phyloP scores from a whole-genome alignment of 2,888 invertebrate genomes.

The Microplitis manilae region DNA sequence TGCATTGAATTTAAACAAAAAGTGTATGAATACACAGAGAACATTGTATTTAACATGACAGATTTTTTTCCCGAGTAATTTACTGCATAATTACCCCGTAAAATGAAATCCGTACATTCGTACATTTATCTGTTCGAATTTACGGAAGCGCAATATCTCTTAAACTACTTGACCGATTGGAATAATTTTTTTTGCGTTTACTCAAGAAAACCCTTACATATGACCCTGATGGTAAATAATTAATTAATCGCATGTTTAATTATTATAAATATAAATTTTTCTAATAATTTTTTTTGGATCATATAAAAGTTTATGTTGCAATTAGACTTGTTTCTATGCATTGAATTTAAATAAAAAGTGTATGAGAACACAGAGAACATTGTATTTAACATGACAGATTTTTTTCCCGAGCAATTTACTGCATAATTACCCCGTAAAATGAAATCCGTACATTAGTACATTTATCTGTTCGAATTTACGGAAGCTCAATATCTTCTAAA shows the following conservation, averaged over 20 bases:
- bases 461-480: neutral
- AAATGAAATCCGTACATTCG: neutral
- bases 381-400: neutral
- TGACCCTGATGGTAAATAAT: neutral
- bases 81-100: neutral
- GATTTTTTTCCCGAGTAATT: neutral
- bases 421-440: neutral
- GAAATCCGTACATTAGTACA: neutral
- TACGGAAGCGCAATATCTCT: neutral
- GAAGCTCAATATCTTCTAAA: neutral
- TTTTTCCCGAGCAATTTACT: neutral
- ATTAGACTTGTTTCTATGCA: no score
- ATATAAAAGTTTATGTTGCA: no score
- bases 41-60: neutral
- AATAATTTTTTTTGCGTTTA: neutral
- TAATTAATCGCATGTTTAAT: neutral
- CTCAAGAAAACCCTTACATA: neutral
- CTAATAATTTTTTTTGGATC: no score
- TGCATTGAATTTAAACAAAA: no score
- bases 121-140: neutral
- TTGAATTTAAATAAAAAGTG: no score
- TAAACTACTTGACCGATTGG: neutral
- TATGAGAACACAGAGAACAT: no score
- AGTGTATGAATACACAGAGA: no score
- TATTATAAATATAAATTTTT: no score